These are phyloP conservation scores for Semotilus atromaculatus DNA, from an alignment of 2,797 vertebrate genomes.

Conservation along the genomic window DNA sequence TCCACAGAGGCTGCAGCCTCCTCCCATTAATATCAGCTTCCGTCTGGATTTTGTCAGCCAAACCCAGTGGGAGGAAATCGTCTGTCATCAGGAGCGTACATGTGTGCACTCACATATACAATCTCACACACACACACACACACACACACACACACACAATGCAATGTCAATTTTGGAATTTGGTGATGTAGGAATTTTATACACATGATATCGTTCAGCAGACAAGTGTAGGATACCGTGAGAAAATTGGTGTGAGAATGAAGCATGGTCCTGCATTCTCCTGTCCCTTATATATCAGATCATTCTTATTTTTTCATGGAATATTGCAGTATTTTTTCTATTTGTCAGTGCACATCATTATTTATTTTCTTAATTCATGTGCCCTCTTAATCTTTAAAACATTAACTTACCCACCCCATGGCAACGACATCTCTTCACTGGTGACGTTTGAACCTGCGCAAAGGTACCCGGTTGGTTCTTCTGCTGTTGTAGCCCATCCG, in stretches of 20 bases:
- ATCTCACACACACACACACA: conserved; percentile 37
- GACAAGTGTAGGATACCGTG: conserved; percentile 4
- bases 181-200: conserved; percentile 31
- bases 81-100: conserved; percentile 45
- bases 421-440: background rate
- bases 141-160: conserved; percentile 2
- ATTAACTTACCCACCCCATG: too few relatives aligned
- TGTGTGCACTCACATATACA: conserved; percentile 45
- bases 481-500: too few relatives aligned
- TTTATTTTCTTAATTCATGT: background rate
- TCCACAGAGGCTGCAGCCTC: conserved; percentile 55
- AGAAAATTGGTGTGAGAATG: conserved; percentile 8
- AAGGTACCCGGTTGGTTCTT: too few relatives aligned
- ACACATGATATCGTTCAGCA: conserved; percentile 15
- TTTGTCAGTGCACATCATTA: background rate
- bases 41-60: conserved; percentile 58
- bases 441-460: background rate
- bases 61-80: conserved; percentile 51
- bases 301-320: background rate
- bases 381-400: conserved; percentile 4
- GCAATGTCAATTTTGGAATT: conserved; percentile 23
- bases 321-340: background rate
- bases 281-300: background rate
- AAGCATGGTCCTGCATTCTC: background rate
- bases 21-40: conserved; percentile 60